Conservation (phyloP, 1,140 invertebrate genomes). For the Cotesia vestalis region DNA sequence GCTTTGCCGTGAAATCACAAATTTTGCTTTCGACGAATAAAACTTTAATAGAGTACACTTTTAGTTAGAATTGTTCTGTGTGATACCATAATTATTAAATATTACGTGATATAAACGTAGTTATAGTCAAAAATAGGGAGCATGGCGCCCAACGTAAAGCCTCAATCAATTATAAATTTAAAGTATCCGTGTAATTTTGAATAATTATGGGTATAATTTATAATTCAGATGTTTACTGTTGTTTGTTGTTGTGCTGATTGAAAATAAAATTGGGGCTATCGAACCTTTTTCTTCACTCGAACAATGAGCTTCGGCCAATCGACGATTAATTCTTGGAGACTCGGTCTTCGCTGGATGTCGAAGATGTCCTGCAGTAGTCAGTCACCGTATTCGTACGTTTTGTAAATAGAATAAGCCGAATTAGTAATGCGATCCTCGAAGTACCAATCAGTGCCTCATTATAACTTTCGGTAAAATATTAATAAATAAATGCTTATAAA, state of each 20-base stretch:
- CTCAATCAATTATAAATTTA: too few relatives aligned
- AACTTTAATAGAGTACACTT: too few relatives aligned
- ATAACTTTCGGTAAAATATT: neutral
- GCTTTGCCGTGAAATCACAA: too few relatives aligned
- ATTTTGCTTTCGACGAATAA: too few relatives aligned
- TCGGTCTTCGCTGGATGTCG: conserved; percentile 72
- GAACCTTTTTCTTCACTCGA: conserved; percentile 72
- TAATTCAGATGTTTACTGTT: conserved; percentile 20
- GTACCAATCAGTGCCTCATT: conserved; percentile 21
- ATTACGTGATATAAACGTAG: too few relatives aligned
- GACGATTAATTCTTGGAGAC: conserved; percentile 70
- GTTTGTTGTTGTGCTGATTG: neutral
- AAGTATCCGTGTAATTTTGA: too few relatives aligned
- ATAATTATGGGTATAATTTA: neutral
- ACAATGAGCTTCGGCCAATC: conserved; percentile 72
- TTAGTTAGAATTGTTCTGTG: too few relatives aligned
- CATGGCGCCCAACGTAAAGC: too few relatives aligned
- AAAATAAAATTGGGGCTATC: conserved; percentile 50
- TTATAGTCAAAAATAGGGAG: too few relatives aligned
- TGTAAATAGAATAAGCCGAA: conserved; percentile 3
- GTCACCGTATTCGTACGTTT: conserved; percentile 14
- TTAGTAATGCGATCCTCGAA: conserved; percentile 36
- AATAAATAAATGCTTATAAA: neutral
- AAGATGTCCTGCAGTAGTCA: conserved; percentile 69
- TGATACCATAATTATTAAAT: too few relatives aligned